phyloP scores from a whole-genome alignment of 2,113 vertebrate species.

The Neolamprologus variostigma region DNA sequence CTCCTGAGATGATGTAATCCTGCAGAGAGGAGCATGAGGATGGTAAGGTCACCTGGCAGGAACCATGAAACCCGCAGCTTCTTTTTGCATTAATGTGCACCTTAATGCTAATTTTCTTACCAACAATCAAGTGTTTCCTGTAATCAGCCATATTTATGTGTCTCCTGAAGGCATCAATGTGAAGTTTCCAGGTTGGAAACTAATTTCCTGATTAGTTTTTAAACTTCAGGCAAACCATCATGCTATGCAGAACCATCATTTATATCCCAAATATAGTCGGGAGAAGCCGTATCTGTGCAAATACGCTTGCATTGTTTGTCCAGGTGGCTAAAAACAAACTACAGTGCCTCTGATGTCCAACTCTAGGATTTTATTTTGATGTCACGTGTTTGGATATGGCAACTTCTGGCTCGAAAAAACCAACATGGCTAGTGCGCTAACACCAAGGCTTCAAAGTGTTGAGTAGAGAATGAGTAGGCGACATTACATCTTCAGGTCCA shows the following conservation, averaged over 20 bases:
- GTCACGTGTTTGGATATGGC: fast-evolving
- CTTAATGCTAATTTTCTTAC: neutral
- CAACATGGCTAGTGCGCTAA: neutral
- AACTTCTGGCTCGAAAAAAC: neutral
- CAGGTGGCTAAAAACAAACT: neutral
- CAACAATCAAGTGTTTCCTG: neutral
- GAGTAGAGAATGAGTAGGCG: neutral
- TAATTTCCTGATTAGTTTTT: neutral
- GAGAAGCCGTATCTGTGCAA: neutral
- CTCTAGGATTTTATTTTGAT: neutral
- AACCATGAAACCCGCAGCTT: neutral
- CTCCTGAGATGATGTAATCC: neutral
- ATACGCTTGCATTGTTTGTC: fast-evolving
- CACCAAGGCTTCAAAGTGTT: neutral
- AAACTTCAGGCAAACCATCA: neutral
- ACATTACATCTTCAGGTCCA: neutral
- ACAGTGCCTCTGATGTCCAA: neutral
- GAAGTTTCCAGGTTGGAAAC: neutral
- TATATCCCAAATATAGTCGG: neutral
- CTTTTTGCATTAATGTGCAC: neutral
- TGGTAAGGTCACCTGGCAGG: neutral
- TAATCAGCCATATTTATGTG: neutral
- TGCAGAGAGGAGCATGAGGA: neutral
- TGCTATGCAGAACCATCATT: neutral
- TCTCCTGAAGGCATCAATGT: neutral